Evolutionary conservation across 2,113 vertebrate species (phyloP).

Genomic region (Ailuropoda melanoleuca): DNA sequence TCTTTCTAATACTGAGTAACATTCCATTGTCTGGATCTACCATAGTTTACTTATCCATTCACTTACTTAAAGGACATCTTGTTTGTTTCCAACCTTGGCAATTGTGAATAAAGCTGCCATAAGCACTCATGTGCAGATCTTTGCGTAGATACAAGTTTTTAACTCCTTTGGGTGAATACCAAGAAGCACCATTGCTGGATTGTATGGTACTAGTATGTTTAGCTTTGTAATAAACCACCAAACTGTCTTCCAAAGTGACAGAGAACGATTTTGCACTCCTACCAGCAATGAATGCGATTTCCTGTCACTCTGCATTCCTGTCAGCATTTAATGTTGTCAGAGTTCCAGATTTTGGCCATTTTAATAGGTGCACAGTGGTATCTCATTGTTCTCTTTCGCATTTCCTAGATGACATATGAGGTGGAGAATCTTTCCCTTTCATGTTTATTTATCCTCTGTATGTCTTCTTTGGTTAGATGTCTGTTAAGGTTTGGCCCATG

Average conservation of each 20-base stretch:
- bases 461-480: neutral
- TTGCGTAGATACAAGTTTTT: neutral
- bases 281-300: neutral
- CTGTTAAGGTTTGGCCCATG: neutral
- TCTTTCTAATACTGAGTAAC: neutral
- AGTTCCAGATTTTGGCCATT: neutral
- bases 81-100: neutral
- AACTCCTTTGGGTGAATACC: neutral
- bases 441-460: neutral
- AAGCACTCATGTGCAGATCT: neutral
- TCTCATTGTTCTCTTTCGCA: neutral
- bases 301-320: neutral
- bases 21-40: neutral
- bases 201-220: neutral
- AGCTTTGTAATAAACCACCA: neutral
- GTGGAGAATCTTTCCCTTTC: neutral
- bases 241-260: neutral
- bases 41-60: neutral
- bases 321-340: neutral
- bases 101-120: neutral
- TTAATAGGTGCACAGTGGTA: neutral
- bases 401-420: neutral
- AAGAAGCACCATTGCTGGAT: neutral
- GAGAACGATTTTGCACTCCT: neutral
- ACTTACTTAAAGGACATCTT: neutral